These are phyloP conservation scores for Aythya baeri DNA, from an alignment of 2,113 vertebrate species.

Conservation along the genomic window DNA sequence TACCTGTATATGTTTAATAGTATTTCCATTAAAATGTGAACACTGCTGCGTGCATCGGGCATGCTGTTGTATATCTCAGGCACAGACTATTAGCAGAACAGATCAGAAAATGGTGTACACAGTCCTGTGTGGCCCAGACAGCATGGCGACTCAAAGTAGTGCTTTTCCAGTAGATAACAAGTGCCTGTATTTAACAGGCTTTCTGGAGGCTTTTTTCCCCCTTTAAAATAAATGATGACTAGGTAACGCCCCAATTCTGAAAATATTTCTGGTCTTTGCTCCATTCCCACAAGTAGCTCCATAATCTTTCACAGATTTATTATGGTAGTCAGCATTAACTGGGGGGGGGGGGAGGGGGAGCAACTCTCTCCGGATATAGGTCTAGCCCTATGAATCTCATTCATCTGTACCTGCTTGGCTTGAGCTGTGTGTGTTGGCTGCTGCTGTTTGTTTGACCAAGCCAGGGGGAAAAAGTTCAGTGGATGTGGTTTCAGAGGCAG, in stretches of 20 bases:
- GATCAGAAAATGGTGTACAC: neutral
- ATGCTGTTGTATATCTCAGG: neutral
- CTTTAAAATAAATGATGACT: neutral
- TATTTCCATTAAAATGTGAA: neutral
- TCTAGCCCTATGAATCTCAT: neutral
- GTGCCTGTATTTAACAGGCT: neutral
- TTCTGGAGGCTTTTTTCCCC: neutral
- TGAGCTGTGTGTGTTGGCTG: neutral
- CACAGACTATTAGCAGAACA: neutral
- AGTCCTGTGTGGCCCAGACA: too few species aligned
- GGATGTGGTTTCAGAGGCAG: neutral
- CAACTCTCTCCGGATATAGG: neutral
- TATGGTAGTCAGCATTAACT: neutral
- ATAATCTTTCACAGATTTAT: neutral
- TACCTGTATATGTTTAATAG: neutral
- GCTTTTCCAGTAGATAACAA: neutral
- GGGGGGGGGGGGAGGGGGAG: too few species aligned
- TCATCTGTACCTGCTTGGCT: neutral
- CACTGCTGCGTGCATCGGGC: neutral
- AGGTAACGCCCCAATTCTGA: neutral
- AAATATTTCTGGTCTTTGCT: neutral
- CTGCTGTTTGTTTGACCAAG: neutral
- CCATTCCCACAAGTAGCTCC: neutral
- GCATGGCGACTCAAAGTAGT: neutral
- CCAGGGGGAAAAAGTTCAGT: neutral